Evolutionary conservation across 2,113 vertebrate species (phyloP).

Genomic region (Suncus etruscus): DNA sequence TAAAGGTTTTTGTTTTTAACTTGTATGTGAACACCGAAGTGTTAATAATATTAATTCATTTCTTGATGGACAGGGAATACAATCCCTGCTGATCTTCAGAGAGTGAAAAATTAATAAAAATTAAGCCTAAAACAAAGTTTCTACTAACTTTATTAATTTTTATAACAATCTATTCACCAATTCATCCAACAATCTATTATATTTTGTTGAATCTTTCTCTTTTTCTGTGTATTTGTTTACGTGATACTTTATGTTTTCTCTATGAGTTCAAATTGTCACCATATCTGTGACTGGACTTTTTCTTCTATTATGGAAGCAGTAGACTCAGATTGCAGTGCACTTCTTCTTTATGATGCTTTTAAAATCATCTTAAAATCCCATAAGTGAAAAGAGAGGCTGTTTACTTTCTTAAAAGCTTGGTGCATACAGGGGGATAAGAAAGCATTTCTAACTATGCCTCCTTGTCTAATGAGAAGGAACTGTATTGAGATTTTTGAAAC

Average conservation of each 20-base stretch:
- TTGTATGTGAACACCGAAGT: not conserved
- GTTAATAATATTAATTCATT: slow-evolving; percentile 29
- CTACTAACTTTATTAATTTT: not conserved
- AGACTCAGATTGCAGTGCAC: not conserved
- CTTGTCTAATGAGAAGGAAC: not conserved
- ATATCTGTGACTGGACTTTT: not conserved
- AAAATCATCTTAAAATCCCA: no score
- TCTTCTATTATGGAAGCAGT: not conserved
- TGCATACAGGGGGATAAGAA: no score
- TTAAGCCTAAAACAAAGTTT: not conserved
- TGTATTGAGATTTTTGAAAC: not conserved
- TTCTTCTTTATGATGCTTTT: not conserved
- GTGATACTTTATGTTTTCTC: not conserved
- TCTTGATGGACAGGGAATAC: not conserved
- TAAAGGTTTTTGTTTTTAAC: slow-evolving; percentile 4
- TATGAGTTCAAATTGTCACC: not conserved
- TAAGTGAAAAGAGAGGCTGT: no score
- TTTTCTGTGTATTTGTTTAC: not conserved
- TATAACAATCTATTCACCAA: no score
- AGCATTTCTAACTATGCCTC: no score
- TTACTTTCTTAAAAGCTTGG: no score
- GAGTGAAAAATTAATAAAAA: not conserved
- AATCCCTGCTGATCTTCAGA: not conserved
- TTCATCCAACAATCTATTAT: no score
- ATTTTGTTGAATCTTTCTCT: not conserved